Base-by-base conservation (phyloP, 2,888 invertebrate genomes). In the Chaitophorus viminalis region DNA sequence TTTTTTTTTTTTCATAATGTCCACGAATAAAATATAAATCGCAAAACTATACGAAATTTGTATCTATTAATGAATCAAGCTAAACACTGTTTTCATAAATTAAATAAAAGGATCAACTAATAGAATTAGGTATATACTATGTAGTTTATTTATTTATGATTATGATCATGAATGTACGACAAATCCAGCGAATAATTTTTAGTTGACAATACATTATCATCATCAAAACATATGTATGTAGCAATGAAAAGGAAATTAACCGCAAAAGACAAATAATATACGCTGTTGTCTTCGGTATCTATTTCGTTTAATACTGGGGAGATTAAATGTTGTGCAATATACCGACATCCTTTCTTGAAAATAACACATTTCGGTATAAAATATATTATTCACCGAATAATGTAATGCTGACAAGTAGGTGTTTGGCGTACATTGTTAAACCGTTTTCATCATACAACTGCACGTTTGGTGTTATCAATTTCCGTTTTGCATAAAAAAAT, bases 381-480 rank as follows among this genome's bases (percentile, higher is more conserved):
- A 77, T 83, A 36, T 36, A 74, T 39, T 39, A 31, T 75, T 60
- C 65, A 33, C 33, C 29, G 25, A 36, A 75, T 76, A 65, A 65
- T 65, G 21, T 76, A 65, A 65, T 25, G 39, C 29, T 39, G 4
- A 29, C 75, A 4, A 39, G 31, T 29, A 75, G 65, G 75, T 65
- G 39, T 82, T 79, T 82, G 82, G 60, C 46, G 70, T 29, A 82
- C 60, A 83, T 75, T 65, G 83, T 65, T 65, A 83, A 39, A 83
- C 65, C 36, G 36, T 36, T 75, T 39, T 60, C 75, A 31, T 83
- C 83, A 21, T 39, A 18, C n/a, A 36, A 17, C n/a, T 36, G 36
- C 36, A 33, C 36, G 39, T 36, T 70, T 65, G 60, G 39, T 75
- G 65, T 83, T 75, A 83, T 83, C 83, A 83, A 83, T 75, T 84